Conservation (phyloP, 2,113 vertebrate genomes). For the Globicephala melas region DNA sequence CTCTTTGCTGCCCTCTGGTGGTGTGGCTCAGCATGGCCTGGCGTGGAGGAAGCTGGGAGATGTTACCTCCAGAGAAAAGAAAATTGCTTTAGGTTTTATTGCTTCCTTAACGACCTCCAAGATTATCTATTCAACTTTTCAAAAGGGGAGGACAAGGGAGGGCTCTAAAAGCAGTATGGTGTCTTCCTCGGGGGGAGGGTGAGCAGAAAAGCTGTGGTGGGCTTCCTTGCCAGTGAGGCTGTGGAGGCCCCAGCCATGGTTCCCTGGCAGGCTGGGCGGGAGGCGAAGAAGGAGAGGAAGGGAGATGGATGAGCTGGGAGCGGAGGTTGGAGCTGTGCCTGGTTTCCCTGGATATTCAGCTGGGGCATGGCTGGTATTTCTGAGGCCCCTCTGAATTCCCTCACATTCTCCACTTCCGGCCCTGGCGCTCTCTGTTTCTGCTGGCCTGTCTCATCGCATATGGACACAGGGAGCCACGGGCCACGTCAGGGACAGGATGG, state of each 20-base stretch:
- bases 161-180: not conserved
- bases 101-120: not conserved
- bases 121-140: not conserved
- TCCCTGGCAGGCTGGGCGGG: not conserved
- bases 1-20: conserved; percentile 28
- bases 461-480: not conserved
- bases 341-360: rapidly evolving
- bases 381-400: not conserved
- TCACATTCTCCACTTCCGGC: not conserved
- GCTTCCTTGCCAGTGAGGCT: not conserved
- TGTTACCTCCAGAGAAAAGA: not conserved
- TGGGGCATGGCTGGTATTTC: not conserved
- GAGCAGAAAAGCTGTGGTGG: not conserved
- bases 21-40: rapidly evolving
- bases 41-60: not conserved
- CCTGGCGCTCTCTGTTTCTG: not conserved
- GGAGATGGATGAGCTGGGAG: not conserved
- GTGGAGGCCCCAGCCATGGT: not conserved
- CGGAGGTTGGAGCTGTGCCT: not conserved
- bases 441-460: not conserved
- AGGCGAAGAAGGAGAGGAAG: not conserved
- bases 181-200: not conserved
- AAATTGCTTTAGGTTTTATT: not conserved
- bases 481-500: not conserved
- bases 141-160: not conserved